Base-by-base conservation (phyloP, 2,113 vertebrate genomes). In the Indri indri region DNA sequence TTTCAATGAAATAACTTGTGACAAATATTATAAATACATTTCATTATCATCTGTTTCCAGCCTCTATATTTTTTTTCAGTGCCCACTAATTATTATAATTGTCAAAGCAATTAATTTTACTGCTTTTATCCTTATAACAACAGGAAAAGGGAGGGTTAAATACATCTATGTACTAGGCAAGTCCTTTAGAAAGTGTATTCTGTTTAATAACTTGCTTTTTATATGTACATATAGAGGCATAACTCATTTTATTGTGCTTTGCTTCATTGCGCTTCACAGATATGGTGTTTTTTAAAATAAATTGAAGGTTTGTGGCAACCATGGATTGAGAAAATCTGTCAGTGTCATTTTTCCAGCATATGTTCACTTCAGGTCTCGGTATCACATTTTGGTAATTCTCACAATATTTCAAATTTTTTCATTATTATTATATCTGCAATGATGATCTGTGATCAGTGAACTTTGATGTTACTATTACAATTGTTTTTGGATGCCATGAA, bases 21-120 rank as follows among this genome's bases (percentile, higher is more conserved):
- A 73, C 9, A 81, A 94, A 74, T 68, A 73, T 45, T 88, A 79
- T 66, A 91, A 84, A 74, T 68, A 32, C 30, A 47, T 32, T 84
- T 1, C 0, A 68, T 54, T 85, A 37, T 89, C 63, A 94, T 74
- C n/a, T 42, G 40, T 8, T 89, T 94, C 18, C 5, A 81, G 57
- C 10, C 27, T 66, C 7, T 70, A 1, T 12, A 22, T 61, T 84
- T 94, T 85, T 52, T 6, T 14, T 80, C 9, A 0, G 80, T 88
- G 25, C 57, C 61, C 18, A 84, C n/a, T 47, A 40, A 2, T 40
- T 71, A 77, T 95, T 90, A 52, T 88, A 91, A 71, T 37, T 45
- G 65, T 54, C 30, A 92, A 92, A 68, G 23, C 45, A 92, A 88
- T 93, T 87, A 83, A 77, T 89, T 91, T 94, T 34, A 70, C 11